Evolutionary conservation across 2,797 vertebrate species (phyloP), one percentile per base, ranked within the genome.

Genomic region (Anguilla megastoma): DNA sequence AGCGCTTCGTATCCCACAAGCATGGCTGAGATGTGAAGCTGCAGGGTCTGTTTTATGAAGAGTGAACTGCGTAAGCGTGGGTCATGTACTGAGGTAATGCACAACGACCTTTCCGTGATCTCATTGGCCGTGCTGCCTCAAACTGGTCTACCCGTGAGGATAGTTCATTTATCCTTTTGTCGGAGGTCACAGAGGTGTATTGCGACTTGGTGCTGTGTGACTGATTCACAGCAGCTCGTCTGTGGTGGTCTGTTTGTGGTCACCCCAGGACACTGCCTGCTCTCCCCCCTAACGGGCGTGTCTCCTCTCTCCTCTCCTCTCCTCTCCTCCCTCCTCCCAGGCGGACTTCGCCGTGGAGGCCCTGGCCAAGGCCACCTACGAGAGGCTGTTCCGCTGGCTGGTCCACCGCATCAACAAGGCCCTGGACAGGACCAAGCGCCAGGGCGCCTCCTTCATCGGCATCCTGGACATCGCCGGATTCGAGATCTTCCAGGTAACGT

Each of bases 391-490:
- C 94, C 98, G 98, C 86, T 99, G 99, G 99, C 95, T 99, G 63
- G 98, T 99, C 76, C 97, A 98, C 93, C 97, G 98, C 21, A 98
- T 99, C 89, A 99, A 99, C 94, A 99, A 97, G 94, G 98, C 99
- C 58, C 92, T 99, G 94, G 98, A 99, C 93, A 97, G 98, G 93
- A 99, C 98, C 91, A 99, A 99, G 92, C 93, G 98, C 0, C 99
- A 99, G 94, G 99, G 99, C 0, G 99, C 98, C n/a, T 99, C 98
- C 14, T 99, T 99, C 94, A 99, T 99, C 3, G 99, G 99, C 58
- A 99, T 99, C 94, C 95, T 99, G 92, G 99, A 99, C 92, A 99
- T 99, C 4, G 99, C 99, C 0, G 99, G 99, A 87, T 99, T 99
- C 88, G 99, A 99, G 94, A 99, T 99, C 93, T 99, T 99, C 56